These are phyloP conservation scores for Lineus longissimus DNA, from an alignment of 1,140 invertebrate species.

Conservation along the genomic window DNA sequence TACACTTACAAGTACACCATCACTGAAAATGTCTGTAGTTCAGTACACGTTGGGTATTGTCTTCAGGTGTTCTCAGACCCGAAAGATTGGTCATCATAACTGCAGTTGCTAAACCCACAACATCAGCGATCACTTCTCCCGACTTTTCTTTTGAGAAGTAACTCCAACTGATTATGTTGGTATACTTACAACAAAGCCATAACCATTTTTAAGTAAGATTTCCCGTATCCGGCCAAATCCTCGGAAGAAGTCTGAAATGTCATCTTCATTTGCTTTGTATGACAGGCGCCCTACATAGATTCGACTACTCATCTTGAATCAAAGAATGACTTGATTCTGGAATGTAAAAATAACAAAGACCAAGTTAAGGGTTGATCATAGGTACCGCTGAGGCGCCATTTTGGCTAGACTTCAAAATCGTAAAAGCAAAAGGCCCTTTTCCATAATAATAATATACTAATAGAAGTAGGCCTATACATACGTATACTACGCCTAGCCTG, in stretches of 20 bases:
- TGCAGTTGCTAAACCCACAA: not conserved
- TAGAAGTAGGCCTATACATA: too few species aligned
- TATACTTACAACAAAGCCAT: constrained; percentile 93
- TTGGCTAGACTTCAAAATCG: too few species aligned
- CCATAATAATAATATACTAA: too few species aligned
- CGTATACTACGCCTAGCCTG: too few species aligned
- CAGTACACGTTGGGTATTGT: too few species aligned
- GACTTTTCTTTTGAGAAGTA: too few species aligned
- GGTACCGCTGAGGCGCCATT: too few species aligned
- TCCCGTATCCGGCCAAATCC: constrained; percentile 94
- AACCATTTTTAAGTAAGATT: constrained; percentile 97
- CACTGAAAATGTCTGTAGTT: not conserved
- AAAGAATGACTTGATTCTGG: too few species aligned
- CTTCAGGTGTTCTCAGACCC: too few species aligned
- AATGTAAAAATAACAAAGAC: constrained; percentile 7
- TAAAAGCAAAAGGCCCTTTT: too few species aligned
- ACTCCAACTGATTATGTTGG: not conserved
- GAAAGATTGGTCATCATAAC: not conserved
- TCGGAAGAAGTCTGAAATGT: constrained; percentile 97
- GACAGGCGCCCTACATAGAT: constrained; percentile 90
- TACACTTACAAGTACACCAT: not conserved
- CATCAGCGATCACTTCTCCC: too few species aligned
- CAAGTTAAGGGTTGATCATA: too few species aligned
- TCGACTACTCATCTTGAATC: constrained; percentile 63
- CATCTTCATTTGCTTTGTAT: constrained; percentile 89